A percentile compares a stretch with the other conserved stretches of the same genome.
Evolutionary conservation across 2,888 invertebrate species (phyloP).

Genomic region (Drosophila anomalata): DNA sequence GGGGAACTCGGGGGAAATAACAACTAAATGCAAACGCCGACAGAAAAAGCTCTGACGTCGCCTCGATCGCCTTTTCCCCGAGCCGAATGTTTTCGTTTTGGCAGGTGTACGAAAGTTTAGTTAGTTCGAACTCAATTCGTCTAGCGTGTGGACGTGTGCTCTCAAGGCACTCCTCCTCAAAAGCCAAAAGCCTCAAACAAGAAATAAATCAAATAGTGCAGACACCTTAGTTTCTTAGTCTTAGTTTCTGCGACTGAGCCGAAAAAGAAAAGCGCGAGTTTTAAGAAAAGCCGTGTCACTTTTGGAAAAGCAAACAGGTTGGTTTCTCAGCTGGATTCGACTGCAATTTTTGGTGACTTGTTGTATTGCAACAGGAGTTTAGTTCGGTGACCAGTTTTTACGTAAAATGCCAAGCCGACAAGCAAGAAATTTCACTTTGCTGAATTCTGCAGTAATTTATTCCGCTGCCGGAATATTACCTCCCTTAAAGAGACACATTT

Average conservation of each 20-base stretch:
- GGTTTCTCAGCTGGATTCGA: slow-evolving; percentile 14
- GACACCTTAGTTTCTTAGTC: slow-evolving; percentile 13
- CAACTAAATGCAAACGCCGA: slow-evolving; percentile 33
- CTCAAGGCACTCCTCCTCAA: slow-evolving; percentile 19
- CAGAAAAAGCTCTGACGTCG: slow-evolving; percentile 54
- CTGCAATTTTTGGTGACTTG: slow-evolving; percentile 12
- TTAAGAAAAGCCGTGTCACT: slow-evolving; percentile 16
- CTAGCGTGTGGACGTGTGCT: slow-evolving; percentile 62
- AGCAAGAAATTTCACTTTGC: slow-evolving; percentile 15
- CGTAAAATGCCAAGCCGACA: slow-evolving; percentile 24
- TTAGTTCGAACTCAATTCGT: slow-evolving; percentile 74
- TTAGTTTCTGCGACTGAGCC: slow-evolving; percentile 23
- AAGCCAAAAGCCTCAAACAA: neutral
- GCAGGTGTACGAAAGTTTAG: slow-evolving; percentile 44
- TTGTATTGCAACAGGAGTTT: slow-evolving; percentile 32
- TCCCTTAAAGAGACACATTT: neutral
- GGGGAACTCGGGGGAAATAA: slow-evolving; percentile 11
- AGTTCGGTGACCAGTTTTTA: slow-evolving; percentile 32
- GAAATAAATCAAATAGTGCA: slow-evolving; percentile 13
- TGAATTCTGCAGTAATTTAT: slow-evolving; percentile 15
- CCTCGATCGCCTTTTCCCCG: slow-evolving; percentile 16
- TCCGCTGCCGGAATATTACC: slow-evolving; percentile 1
- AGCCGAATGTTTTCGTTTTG: slow-evolving; percentile 63
- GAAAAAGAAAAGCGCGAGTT: slow-evolving; percentile 39
- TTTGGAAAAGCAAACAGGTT: slow-evolving; percentile 46